Evolutionary conservation across 1,140 invertebrate genomes (phyloP).

Genomic region (Zaprionus gabonicus): DNA sequence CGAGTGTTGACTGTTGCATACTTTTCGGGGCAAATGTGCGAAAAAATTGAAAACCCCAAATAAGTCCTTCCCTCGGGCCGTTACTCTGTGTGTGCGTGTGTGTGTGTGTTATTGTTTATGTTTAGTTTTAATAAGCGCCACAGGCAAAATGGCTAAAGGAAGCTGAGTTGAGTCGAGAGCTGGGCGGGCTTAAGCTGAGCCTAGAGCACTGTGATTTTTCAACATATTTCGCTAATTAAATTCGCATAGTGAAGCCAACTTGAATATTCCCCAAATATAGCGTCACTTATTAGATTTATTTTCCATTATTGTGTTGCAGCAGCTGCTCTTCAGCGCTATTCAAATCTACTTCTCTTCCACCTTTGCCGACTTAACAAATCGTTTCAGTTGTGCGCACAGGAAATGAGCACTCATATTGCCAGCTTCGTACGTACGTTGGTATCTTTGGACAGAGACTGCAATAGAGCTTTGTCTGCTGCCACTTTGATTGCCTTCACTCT

Average conservation of each 20-base stretch:
- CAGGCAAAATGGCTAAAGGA: slow-evolving; percentile 9
- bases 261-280: neutral
- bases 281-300: neutral
- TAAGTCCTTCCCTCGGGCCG: neutral
- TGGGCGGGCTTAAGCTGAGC: neutral
- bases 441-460: neutral
- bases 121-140: slow-evolving; percentile 30
- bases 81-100: neutral
- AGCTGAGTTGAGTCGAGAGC: no score
- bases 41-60: slow-evolving; percentile 12
- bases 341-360: neutral
- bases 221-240: slow-evolving; percentile 1
- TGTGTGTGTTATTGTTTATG: slow-evolving; percentile 26
- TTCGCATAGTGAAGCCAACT: neutral
- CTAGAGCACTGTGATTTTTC: neutral
- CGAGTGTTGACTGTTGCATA: slow-evolving; percentile 33
- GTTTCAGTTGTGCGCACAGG: slow-evolving; percentile 64
- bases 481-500: neutral
- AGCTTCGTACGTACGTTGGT: slow-evolving; percentile 42
- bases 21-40: slow-evolving; percentile 29
- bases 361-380: slow-evolving; percentile 55
- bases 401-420: slow-evolving; percentile 72
- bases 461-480: neutral
- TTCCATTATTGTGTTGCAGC: neutral
- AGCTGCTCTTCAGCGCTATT: neutral